Percentiles rank a stretch among this genome's conserved stretches.
These are phyloP conservation scores for Thymelicus sylvestris DNA, from an alignment of 2,888 invertebrate species.

Conservation along the genomic window DNA sequence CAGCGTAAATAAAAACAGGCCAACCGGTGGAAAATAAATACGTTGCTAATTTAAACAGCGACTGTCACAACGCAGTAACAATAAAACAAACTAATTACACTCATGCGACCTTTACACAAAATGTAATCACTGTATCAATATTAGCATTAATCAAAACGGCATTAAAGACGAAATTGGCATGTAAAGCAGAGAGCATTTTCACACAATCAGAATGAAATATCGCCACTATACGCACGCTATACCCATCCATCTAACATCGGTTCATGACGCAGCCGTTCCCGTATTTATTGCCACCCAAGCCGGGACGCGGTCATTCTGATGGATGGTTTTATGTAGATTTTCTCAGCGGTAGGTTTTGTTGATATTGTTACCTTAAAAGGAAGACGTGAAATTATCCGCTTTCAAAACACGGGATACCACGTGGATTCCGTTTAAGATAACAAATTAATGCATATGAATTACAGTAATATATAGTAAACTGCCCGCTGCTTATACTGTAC, in stretches of 20 bases:
- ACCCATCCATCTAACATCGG: slow-evolving; percentile 60
- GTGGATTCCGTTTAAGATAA: no score
- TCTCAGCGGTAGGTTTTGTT: slow-evolving; percentile 42
- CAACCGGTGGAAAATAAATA: neutral
- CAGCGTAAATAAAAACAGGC: neutral
- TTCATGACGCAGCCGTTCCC: slow-evolving; percentile 53
- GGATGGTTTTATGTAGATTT: slow-evolving; percentile 63
- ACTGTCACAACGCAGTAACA: neutral
- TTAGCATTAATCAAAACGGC: slow-evolving; percentile 11
- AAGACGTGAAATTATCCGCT: neutral
- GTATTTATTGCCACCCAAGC: slow-evolving; percentile 64
- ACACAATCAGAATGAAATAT: slow-evolving; percentile 61
- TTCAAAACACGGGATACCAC: neutral
- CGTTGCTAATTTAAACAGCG: neutral
- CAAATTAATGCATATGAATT: no score
- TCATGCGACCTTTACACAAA: neutral
- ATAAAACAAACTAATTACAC: slow-evolving; percentile 1
- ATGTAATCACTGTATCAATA: slow-evolving; percentile 8
- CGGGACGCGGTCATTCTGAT: slow-evolving; percentile 63
- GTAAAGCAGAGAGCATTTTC: slow-evolving; percentile 49
- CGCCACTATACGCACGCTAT: slow-evolving; percentile 49
- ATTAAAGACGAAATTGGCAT: slow-evolving; percentile 40
- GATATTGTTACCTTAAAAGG: slow-evolving; percentile 23
- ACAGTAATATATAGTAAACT: no score
- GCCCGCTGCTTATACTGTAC: no score